phyloP scores from a whole-genome alignment of 2,113 vertebrate species.

The Zosterops pallidus region DNA sequence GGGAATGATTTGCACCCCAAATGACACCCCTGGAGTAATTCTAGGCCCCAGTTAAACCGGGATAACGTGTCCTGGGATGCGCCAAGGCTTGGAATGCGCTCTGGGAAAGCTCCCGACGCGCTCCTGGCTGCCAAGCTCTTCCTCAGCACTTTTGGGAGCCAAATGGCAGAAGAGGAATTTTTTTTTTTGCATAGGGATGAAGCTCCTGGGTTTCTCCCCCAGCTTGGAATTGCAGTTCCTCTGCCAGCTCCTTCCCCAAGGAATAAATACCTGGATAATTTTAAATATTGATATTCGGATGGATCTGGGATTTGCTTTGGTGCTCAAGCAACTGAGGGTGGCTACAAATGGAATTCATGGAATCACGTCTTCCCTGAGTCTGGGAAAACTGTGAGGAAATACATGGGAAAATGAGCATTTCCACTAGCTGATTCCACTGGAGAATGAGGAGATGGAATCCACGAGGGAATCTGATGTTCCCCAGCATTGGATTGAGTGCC shows the following conservation, averaged over 20 bases:
- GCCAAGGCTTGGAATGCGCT: neutral
- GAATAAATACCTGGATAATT: neutral
- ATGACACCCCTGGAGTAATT: neutral
- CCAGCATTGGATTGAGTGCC: rapidly evolving
- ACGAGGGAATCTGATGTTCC: neutral
- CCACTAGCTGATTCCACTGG: rapidly evolving
- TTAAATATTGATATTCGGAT: neutral
- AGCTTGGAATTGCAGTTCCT: neutral
- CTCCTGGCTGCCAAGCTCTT: neutral
- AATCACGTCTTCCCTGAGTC: neutral
- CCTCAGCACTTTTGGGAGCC: neutral
- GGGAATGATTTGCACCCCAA: neutral
- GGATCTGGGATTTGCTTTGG: neutral
- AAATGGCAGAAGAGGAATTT: neutral
- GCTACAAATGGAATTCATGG: neutral
- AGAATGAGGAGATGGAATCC: neutral
- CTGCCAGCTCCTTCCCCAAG: neutral
- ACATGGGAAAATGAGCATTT: too few species aligned
- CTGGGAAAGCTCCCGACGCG: neutral
- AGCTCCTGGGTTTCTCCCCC: neutral
- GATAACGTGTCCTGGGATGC: rapidly evolving
- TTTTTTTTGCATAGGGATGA: neutral
- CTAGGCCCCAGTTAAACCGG: neutral
- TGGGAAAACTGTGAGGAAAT: neutral
- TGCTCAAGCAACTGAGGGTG: neutral